Evolutionary conservation across 2,888 invertebrate genomes (phyloP).

Genomic region (Rugalucina vietnamica): DNA sequence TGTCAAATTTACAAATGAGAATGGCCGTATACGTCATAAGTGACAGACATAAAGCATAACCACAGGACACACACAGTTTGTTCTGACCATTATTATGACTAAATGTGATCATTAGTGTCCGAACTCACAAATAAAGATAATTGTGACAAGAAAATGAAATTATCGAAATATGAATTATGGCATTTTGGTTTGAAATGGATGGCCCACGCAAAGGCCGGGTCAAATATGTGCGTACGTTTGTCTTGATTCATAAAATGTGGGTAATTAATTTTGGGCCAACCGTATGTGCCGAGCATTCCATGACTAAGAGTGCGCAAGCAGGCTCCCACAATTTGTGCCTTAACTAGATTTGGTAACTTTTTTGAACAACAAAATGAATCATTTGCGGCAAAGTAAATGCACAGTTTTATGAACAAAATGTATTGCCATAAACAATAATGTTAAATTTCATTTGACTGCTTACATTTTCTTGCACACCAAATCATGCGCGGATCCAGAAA

Average conservation of each 20-base stretch:
- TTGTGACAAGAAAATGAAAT: not conserved
- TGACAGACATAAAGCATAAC: conserved; percentile 3
- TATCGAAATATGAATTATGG: not conserved
- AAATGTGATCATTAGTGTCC: conserved; percentile 5
- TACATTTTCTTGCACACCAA: no score
- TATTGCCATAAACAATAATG: no score
- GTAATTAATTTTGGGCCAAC: not conserved
- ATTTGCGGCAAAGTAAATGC: no score
- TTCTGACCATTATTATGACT: not conserved
- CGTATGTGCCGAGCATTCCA: no score
- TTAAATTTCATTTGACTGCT: no score
- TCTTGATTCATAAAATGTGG: not conserved
- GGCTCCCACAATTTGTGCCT: no score
- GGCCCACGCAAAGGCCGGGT: not conserved
- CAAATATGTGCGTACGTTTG: not conserved
- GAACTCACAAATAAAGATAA: not conserved
- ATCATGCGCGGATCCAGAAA: no score
- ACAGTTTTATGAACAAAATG: no score
- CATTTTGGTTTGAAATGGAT: not conserved
- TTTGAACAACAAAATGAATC: no score
- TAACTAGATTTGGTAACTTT: no score
- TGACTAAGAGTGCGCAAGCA: no score
- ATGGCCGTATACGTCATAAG: not conserved
- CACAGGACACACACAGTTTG: conserved; percentile 12
- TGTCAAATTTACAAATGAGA: not conserved